Conservation (phyloP, 2,888 invertebrate genomes). For the Caenorhabditis uteleia region DNA sequence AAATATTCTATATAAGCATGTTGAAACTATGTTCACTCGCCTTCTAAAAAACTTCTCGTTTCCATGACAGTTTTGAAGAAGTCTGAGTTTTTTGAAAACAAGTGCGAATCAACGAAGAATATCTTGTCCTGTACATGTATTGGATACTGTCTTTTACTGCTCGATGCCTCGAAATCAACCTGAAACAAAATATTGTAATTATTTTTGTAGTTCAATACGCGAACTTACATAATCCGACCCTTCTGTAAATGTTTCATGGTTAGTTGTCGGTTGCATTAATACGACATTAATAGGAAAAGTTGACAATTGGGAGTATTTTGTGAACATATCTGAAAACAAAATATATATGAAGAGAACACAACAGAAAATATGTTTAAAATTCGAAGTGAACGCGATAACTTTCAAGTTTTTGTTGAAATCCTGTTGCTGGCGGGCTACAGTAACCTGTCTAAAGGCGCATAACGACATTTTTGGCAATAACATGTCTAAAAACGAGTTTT, state of each 20-base stretch:
- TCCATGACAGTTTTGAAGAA: constrained; percentile 25
- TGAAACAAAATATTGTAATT: constrained; percentile 5
- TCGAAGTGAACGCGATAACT: too few species aligned
- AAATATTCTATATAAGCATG: background rate
- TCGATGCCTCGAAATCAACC: constrained; percentile 33
- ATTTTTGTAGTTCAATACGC: background rate
- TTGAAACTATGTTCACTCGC: background rate
- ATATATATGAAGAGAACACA: too few species aligned
- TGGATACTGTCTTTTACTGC: constrained; percentile 18
- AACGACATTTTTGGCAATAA: too few species aligned
- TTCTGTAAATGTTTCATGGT: constrained; percentile 26
- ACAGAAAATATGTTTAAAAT: too few species aligned
- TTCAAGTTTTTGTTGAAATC: too few species aligned
- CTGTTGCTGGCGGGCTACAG: too few species aligned
- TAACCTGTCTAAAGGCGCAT: too few species aligned
- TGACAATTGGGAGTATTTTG: background rate
- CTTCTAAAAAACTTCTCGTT: constrained; percentile 23
- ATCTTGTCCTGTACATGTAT: constrained; percentile 15
- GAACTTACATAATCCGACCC: constrained; percentile 24
- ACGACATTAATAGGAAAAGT: constrained; percentile 29
- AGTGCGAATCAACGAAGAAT: constrained; percentile 20
- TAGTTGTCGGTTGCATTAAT: constrained; percentile 33
- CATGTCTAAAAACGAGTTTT: too few species aligned
- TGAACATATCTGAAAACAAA: background rate
- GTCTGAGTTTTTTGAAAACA: constrained; percentile 32